These are phyloP conservation scores for Bovichtus variegatus DNA, from an alignment of 2,797 vertebrate species.

Conservation along the genomic window DNA sequence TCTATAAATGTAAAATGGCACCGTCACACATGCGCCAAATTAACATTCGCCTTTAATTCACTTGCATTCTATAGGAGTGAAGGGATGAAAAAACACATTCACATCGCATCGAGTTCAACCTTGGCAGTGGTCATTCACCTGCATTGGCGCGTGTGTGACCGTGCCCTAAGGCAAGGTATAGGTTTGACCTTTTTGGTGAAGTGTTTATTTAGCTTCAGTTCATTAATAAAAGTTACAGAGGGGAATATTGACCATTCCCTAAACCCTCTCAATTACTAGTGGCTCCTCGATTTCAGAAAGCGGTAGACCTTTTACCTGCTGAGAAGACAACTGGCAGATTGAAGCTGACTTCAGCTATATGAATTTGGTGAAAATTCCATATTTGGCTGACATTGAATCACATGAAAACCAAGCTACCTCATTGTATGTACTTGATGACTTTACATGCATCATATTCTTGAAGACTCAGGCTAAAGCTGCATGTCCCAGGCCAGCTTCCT, in stretches of 20 bases:
- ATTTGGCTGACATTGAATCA: too few relatives aligned
- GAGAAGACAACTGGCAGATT: neutral
- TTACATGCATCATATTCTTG: neutral
- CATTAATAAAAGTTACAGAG: neutral
- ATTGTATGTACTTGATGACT: neutral
- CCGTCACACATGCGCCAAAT: too few relatives aligned
- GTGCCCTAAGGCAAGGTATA: too few relatives aligned
- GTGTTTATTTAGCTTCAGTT: conserved; percentile 4
- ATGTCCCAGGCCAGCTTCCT: too few relatives aligned
- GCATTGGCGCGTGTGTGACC: too few relatives aligned
- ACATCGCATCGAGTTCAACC: too few relatives aligned
- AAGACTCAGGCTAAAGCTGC: neutral
- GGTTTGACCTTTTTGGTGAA: neutral
- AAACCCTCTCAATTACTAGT: neutral
- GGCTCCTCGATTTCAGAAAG: neutral
- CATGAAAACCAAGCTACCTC: too few relatives aligned
- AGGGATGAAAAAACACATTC: too few relatives aligned
- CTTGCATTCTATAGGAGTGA: too few relatives aligned
- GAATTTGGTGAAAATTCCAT: neutral
- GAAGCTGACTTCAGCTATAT: neutral
- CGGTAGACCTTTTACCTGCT: neutral
- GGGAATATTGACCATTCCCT: neutral
- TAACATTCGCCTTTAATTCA: too few relatives aligned
- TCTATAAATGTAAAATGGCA: too few relatives aligned
- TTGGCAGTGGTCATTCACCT: too few relatives aligned